These are phyloP conservation scores for Eulemur rubriventer DNA, from an alignment of 2,797 vertebrate genomes.

Conservation along the genomic window DNA sequence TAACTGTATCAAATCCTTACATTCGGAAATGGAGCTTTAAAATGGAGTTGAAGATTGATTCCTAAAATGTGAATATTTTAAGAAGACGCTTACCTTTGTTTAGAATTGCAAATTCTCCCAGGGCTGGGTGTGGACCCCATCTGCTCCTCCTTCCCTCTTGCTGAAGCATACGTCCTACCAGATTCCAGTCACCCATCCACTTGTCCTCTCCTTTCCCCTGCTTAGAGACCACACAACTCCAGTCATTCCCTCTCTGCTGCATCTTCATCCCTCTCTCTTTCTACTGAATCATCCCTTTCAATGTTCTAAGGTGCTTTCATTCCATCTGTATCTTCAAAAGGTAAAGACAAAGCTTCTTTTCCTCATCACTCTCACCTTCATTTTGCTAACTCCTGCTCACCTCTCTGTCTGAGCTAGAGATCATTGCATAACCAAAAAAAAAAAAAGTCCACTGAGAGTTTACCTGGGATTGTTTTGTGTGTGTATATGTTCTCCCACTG, in stretches of 20 bases:
- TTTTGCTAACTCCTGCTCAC: neutral
- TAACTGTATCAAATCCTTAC: neutral
- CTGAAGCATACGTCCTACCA: neutral
- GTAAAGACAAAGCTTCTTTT: neutral
- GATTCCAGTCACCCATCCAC: neutral
- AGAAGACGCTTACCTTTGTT: slow-evolving; percentile 45
- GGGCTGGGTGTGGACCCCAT: neutral
- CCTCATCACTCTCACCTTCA: neutral
- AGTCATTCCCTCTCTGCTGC: neutral
- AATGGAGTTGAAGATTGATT: slow-evolving; percentile 38
- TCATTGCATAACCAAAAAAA: neutral
- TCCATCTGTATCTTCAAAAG: neutral
- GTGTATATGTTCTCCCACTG: neutral
- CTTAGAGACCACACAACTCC: neutral
- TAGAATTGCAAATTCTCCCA: slow-evolving; percentile 36
- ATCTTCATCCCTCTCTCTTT: neutral
- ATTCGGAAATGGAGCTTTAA: slow-evolving; percentile 29
- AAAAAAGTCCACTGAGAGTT: neutral
- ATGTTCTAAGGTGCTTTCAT: neutral
- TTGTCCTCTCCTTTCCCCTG: neutral
- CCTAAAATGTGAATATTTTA: slow-evolving; percentile 6
- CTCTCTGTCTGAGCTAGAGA: neutral
- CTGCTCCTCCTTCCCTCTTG: neutral
- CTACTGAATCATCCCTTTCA: neutral
- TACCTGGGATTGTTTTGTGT: neutral